Percentiles rank a stretch among this genome's conserved stretches.
Evolutionary conservation across 1,140 invertebrate genomes (phyloP).

Genomic region (Drosophila seguyi): DNA sequence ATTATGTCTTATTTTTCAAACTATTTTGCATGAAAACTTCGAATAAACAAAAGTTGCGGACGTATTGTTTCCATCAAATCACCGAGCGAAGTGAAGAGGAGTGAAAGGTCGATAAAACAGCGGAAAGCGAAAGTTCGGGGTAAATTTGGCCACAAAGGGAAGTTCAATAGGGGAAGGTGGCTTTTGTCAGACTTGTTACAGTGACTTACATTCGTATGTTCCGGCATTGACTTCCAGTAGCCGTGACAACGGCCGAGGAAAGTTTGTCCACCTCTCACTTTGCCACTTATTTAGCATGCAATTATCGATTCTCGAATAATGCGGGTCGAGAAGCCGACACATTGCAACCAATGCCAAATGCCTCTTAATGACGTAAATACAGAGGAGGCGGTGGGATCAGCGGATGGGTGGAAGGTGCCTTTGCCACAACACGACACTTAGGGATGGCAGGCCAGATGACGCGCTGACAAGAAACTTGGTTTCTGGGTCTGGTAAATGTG

Average conservation of each 20-base stretch:
- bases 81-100: constrained; percentile 29
- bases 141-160: constrained; percentile 11
- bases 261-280: constrained; percentile 27
- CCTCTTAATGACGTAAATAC: constrained; percentile 59
- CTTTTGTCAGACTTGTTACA: constrained; percentile 29
- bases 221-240: constrained; percentile 45
- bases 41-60: constrained; percentile 23
- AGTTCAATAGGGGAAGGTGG: constrained; percentile 15
- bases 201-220: constrained; percentile 47
- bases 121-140: constrained; percentile 54
- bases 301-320: constrained; percentile 69
- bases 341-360: constrained; percentile 69
- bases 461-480: constrained; percentile 27
- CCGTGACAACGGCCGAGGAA: constrained; percentile 45
- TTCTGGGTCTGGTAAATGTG: constrained; percentile 36
- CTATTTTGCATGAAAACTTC: constrained; percentile 41
- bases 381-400: constrained; percentile 5
- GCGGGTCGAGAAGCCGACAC: constrained; percentile 42
- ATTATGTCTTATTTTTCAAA: constrained; percentile 47
- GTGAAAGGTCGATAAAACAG: constrained; percentile 57
- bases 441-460: constrained; percentile 8
- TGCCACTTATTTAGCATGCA: constrained; percentile 55
- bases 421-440: not conserved
- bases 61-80: constrained; percentile 42
- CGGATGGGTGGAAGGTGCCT: constrained; percentile 16